Percentiles rank a stretch among this genome's conserved stretches.
These are phyloP conservation scores for Raphicerus campestris DNA, from an alignment of 2,113 vertebrate species.

Conservation along the genomic window DNA sequence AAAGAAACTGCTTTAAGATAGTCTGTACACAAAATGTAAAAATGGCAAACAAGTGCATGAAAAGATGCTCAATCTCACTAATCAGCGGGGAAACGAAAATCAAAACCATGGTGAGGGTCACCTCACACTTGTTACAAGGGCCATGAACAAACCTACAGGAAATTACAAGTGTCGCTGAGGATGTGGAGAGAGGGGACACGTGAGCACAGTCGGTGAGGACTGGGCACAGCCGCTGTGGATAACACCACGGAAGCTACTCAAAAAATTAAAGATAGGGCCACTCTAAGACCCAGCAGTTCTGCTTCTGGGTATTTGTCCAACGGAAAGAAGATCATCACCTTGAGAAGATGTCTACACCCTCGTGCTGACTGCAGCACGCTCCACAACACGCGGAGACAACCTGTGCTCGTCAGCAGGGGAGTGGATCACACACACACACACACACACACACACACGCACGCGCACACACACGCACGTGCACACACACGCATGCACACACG, in stretches of 20 bases:
- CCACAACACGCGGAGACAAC: neutral
- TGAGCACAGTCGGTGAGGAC: neutral
- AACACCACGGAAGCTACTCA: neutral
- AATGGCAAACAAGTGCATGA: neutral
- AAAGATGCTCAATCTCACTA: neutral
- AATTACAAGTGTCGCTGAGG: neutral
- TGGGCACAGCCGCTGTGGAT: neutral
- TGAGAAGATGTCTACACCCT: neutral
- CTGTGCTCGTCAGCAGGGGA: neutral
- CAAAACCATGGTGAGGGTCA: neutral
- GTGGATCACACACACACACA: neutral
- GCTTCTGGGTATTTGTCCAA: neutral
- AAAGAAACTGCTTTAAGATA: neutral
- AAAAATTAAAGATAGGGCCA: neutral
- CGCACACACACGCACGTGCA: no score
- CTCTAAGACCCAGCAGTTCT: neutral
- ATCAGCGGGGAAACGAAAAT: neutral
- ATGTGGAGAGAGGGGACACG: neutral
- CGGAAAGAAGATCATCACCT: neutral
- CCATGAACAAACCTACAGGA: neutral
- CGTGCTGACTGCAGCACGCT: neutral
- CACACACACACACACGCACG: no score
- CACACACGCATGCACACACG: no score
- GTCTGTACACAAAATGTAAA: neutral
- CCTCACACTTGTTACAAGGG: neutral